Evolutionary conservation across 2,113 vertebrate species (phyloP).

Genomic region (Gasterosteus nipponicus): DNA sequence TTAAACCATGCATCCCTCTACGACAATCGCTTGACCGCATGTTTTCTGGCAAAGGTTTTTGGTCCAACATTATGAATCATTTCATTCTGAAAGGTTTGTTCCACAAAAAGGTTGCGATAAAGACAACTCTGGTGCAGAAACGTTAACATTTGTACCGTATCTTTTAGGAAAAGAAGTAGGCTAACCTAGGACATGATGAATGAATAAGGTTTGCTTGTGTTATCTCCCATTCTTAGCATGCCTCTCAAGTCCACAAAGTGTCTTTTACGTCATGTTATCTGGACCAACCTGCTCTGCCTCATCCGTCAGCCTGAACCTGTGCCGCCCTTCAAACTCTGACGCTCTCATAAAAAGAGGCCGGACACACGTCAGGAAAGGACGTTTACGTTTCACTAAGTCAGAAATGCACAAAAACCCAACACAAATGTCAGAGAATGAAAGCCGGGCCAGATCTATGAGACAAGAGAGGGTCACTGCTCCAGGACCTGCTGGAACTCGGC

Average conservation of each 20-base stretch:
- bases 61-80: no score
- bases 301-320: conserved; percentile 48
- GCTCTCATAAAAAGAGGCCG: neutral
- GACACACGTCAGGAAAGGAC: neutral
- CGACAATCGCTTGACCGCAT: no score
- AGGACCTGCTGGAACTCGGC: neutral
- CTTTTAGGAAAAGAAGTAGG: no score
- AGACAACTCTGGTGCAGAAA: no score
- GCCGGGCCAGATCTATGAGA: neutral
- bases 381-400: neutral
- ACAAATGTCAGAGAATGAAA: neutral
- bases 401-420: neutral
- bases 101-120: no score
- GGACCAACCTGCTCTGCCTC: conserved; percentile 65
- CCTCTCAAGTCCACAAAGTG: neutral
- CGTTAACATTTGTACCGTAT: no score
- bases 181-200: no score
- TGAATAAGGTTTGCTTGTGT: no score
- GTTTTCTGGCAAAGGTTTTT: no score
- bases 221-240: conserved; percentile 4
- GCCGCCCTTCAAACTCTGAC: neutral
- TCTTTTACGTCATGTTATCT: conserved; percentile 1
- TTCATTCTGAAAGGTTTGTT: no score
- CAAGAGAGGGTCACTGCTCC: neutral
- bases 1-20: no score